Base-by-base conservation (phyloP, 2,113 vertebrate species). In the Salvelinus fontinalis region DNA sequence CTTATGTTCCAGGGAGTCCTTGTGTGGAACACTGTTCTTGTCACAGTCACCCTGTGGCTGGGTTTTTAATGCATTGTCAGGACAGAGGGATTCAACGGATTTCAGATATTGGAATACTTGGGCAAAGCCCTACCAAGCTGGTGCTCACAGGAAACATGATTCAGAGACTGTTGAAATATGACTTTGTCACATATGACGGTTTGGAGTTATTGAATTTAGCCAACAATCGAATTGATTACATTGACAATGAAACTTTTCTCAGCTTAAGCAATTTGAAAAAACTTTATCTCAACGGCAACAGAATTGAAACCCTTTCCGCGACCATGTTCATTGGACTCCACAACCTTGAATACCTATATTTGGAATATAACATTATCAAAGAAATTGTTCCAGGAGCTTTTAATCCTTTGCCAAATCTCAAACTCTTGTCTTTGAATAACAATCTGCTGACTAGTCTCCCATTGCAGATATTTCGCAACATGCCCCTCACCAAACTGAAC, bases 1-100 rank as follows among this genome's bases (percentile, higher is more conserved):
- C 90, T 77, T 86, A 89, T 49, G n/a, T 88, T 87, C 95, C 95
- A 12, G 92, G 81, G 86, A 92, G 91, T 44, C 94, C 94, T 75
- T 99, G 97, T 81, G 93, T 95, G 2, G 70, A 96, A 54, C 93
- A 94, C 77, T 99, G 97, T 79, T 95, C 95, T 14, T 99, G 98
- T 87, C 95, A 96, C 86, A 94, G 90, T 88, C 93, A 97, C 76
- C 93, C 94, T 1, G 92, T 95, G 77, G 92, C 95, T 49, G 97
- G 97, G n/a, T 95, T 97, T 89, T 91, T 99, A 80, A 95, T 99
- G 91, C 96, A 99, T 84, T 99, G 98, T 91, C 97, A 98, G 79
- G 96, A 98, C 83, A 82, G 93, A 82, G 98, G 96, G 74, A 96
- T 99, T 84, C 96, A 97, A 92, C 97, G 94, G 82, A 86, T 99